Base-by-base conservation (phyloP, 2,888 invertebrate genomes). In the Chymomyza fuscimana region DNA sequence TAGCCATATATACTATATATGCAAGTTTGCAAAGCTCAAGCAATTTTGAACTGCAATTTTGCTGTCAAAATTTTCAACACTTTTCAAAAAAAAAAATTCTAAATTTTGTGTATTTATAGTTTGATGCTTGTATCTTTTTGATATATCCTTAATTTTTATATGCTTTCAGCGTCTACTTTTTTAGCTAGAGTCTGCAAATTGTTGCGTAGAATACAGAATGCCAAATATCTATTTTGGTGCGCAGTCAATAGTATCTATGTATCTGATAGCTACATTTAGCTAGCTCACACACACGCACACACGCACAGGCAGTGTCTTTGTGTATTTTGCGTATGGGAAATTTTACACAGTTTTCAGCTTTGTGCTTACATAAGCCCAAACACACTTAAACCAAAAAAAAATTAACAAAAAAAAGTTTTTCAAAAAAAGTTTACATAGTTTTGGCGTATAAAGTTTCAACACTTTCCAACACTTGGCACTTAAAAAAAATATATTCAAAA, bases 221-320 rank as follows among this genome's bases (percentile, higher is more conserved):
- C 40, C 40, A 46, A 46, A 46, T 46, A 12, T 46, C 40, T 46
- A 46, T 46, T 46, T 46, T 46, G 40, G 40, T 46, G 12, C 40
- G 12, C 40, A 40, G 40, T 40, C 40, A 40, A 40, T 40, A 40
- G 73, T 72, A 62, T 72, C 58, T 70, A 74, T 67, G 65, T 67
- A 59, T 67, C 56, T 54, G 65, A 64, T 69, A 76, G 82, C 74
- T 74, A 82, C 80, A 79, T 74, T 75, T 69, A 72, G 73, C 74
- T 75, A 65, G 59, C 51, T 69, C 76, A 78, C 73, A 72, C 72
- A 73, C 69, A 72, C 67, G 71, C 32, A 69, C n/a, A 61, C 22
- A 67, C 36, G 19, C 19, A 54, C 52, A 15, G 15, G 9, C 52
- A 19, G 16, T 54, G 52, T 19, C 52, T 54, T n/a, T 19, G 52